Base-by-base conservation (phyloP, 2,113 vertebrate genomes). In the Irena cyanogastra region DNA sequence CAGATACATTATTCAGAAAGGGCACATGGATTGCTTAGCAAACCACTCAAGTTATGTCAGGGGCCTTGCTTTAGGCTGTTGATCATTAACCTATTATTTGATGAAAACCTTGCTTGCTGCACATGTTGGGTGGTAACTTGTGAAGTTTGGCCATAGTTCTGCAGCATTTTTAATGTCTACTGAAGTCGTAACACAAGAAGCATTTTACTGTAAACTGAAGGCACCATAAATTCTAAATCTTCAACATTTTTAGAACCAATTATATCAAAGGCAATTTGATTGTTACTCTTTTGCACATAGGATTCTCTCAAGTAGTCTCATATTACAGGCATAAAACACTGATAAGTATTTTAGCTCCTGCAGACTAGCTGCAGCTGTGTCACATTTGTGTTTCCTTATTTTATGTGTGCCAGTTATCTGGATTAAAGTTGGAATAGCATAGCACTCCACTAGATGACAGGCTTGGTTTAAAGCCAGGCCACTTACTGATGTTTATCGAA, bases 361-460 rank as follows among this genome's bases (percentile, higher is more conserved):
- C 84, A 97, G 92, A 86, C 83, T 79, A 96, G 88, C 70, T 94
- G 90, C 97, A 97, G 96, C 97, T 98, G 96, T 97, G 95, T 97
- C 90, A 94, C 96, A 97, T 97, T 98, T 98, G 93, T 93, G 95
- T 97, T 97, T 87, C 91, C 79, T 96, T 97, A 83, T 92, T 98
- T 98, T 97, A 94, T 96, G 76, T 87, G 91, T 94, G 94, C 95
- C 93, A 94, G 96, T 97, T 97, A 97, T 95, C 94, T 95, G 94
- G 96, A 97, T 96, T 94, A 97, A 95, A 96, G 95, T 93, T 97
- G 96, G 96, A 97, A 97, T 97, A 97, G 96, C 94, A 81, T 93
- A 93, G 94, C 83, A 96, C 86, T 98, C 94, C 91, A 96, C 91
- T 97, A 97, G 95, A 97, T 97, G 97, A 98, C 97, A 97, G 96